A percentile compares a stretch with the other conserved stretches of the same genome.
phyloP scores from a whole-genome alignment of 92 coral and sea anemone genomes.

The Zoanthus solanderi region DNA sequence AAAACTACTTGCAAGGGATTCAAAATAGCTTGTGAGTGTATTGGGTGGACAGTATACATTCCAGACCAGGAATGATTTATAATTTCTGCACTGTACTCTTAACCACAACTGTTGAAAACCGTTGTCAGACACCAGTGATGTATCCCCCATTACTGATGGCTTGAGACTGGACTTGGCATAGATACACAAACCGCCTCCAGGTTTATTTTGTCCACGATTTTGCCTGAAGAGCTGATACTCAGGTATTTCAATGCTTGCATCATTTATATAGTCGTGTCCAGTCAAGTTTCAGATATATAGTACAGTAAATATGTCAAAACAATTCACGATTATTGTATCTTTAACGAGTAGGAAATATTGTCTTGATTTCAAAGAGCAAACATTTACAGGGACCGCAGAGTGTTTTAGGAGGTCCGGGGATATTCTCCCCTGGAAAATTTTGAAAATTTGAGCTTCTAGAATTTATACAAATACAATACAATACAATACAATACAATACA shows the following conservation, averaged over 20 bases:
- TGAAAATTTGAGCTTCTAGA: too few relatives aligned
- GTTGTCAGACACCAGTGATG: neutral
- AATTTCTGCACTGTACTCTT: neutral
- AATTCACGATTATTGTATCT: slow-evolving; percentile 33
- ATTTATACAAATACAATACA: too few relatives aligned
- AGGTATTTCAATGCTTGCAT: neutral
- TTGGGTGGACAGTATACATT: neutral
- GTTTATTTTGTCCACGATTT: neutral
- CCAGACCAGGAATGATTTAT: neutral
- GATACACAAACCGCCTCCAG: neutral
- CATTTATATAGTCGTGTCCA: neutral
- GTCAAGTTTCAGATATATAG: slow-evolving; percentile 51
- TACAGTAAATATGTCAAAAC: slow-evolving; percentile 46
- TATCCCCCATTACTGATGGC: neutral
- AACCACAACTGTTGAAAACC: neutral
- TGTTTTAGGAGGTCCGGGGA: too few relatives aligned
- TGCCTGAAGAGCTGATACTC: neutral
- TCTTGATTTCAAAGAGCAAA: neutral
- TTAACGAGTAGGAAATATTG: neutral
- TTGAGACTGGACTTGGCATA: neutral
- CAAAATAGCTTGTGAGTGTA: neutral
- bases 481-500: too few relatives aligned
- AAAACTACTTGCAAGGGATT: neutral
- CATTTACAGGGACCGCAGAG: neutral
- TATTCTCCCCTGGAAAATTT: too few relatives aligned